Percentiles rank a stretch among this genome's conserved stretches.
phyloP scores from a whole-genome alignment of 2,888 invertebrate genomes.

The Thecocarcelia acutangulata region DNA sequence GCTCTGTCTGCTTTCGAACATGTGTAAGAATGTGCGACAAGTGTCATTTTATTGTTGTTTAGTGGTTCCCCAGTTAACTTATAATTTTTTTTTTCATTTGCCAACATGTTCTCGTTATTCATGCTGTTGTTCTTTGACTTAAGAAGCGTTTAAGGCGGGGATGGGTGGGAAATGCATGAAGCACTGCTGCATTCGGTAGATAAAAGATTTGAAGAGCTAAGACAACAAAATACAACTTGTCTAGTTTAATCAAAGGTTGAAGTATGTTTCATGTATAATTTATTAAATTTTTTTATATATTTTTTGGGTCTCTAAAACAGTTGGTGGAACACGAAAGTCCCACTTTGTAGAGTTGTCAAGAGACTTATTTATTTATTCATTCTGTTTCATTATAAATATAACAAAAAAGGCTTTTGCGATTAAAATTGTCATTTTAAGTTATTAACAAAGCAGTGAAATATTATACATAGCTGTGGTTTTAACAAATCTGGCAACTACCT shows the following conservation, averaged over 20 bases:
- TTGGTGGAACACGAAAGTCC: not conserved
- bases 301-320: not conserved
- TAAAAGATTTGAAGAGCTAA: slow-evolving; percentile 64
- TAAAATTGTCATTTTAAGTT: too few relatives aligned
- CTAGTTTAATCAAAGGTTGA: slow-evolving; percentile 65
- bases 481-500: too few relatives aligned
- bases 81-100: slow-evolving; percentile 33
- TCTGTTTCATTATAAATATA: too few relatives aligned
- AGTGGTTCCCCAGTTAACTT: slow-evolving; percentile 28
- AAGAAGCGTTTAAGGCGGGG: not conserved
- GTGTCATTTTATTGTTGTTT: slow-evolving; percentile 64
- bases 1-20: slow-evolving; percentile 7
- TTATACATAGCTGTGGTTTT: too few relatives aligned
- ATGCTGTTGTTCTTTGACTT: slow-evolving; percentile 30
- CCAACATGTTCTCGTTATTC: slow-evolving; percentile 24
- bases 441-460: too few relatives aligned
- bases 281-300: slow-evolving; percentile 31
- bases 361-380: not conserved
- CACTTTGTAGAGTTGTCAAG: not conserved
- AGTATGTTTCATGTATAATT: slow-evolving; percentile 57
- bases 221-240: slow-evolving; percentile 66
- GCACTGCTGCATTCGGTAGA: slow-evolving; percentile 27
- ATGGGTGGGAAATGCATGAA: not conserved
- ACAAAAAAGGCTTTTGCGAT: too few relatives aligned
- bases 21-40: slow-evolving; percentile 53